Base-by-base conservation (phyloP, 92 coral and sea anemone genomes). In the Paramuricea clavata region DNA sequence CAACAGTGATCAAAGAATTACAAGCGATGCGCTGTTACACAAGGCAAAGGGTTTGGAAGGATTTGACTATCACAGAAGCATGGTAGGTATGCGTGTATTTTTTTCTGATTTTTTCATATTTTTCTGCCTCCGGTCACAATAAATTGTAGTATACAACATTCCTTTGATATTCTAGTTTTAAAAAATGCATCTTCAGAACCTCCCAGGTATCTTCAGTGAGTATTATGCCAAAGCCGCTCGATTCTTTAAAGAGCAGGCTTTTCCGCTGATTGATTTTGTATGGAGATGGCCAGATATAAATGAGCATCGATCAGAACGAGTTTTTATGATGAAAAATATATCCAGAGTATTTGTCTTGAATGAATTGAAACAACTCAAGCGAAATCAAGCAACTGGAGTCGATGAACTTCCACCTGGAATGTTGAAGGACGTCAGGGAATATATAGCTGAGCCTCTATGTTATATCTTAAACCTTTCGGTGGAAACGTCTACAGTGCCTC, bases 361-460 rank as follows among this genome's bases (percentile, higher is more conserved):
- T 42, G 80, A 74, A 26, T 25, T 74, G 17, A 42, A 43, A 13
- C 31, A 19, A 22, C 27, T 74, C 7, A 33, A 26, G 33, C 12
- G 80, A 22, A 28, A 42, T 22, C 42, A 43, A 8, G 80, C 59
- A 2, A 19, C 30, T 25, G 35, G 80, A 42, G 27, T 47, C 4
- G 60, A 74, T 17, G 80, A 74, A 12, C 35, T 74, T 13, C 80
- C 80, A 21, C n/a, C 59, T 22, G 60, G 35, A 5, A 74, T 74
- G 80, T 42, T 74, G 54, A 74, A 44, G 17, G 80, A 74, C 54
- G 19, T 25, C 19, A 5, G 32, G n/a, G 60, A 42, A 32, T 47
- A 43, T 26, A 43, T 74, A 6, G 19, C 6, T 26, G 22, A 74
- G 10, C 80, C 80, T 1, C 15, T 42, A 34, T 22, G 59, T 31